Conservation (phyloP, 1,140 invertebrate species). For the Ostrea denselamellosa region DNA sequence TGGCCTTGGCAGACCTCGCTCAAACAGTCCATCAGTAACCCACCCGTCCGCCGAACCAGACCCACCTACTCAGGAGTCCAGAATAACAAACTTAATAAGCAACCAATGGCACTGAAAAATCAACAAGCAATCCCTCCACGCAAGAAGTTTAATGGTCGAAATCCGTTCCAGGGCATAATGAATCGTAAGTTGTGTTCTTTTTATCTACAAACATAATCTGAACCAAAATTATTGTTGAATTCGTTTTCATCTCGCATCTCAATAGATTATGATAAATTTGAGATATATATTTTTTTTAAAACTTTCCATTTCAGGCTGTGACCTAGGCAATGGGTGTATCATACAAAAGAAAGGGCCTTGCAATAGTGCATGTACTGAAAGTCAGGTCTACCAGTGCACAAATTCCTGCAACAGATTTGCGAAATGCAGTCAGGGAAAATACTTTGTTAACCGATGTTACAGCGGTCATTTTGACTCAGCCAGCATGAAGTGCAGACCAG, state of each 20-base stretch:
- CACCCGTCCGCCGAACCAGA: not conserved
- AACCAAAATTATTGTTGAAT: not conserved
- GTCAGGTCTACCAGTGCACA: not conserved
- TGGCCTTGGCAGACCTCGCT: constrained; percentile 52
- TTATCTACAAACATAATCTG: not conserved
- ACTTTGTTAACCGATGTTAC: constrained; percentile 20
- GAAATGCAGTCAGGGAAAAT: not conserved
- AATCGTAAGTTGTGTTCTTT: not conserved
- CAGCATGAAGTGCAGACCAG: not conserved
- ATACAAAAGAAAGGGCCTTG: constrained; percentile 7
- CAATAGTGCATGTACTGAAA: not conserved
- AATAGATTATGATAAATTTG: not conserved
- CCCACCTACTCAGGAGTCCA: not conserved
- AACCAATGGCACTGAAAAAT: no score
- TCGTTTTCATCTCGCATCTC: not conserved
- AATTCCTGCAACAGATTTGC: constrained; percentile 26
- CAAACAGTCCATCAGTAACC: constrained; percentile 1
- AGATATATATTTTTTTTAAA: not conserved
- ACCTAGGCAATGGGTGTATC: constrained; percentile 42
- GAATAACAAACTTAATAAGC: no score
- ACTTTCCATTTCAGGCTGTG: constrained; percentile 28
- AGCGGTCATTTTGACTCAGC: constrained; percentile 12
- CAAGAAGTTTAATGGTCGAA: not conserved
- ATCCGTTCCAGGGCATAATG: not conserved
- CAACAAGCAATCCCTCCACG: not conserved